Evolutionary conservation across 1,140 invertebrate species (phyloP), one percentile per base, ranked within the genome.

Genomic region (Drosophila malerkotliana): DNA sequence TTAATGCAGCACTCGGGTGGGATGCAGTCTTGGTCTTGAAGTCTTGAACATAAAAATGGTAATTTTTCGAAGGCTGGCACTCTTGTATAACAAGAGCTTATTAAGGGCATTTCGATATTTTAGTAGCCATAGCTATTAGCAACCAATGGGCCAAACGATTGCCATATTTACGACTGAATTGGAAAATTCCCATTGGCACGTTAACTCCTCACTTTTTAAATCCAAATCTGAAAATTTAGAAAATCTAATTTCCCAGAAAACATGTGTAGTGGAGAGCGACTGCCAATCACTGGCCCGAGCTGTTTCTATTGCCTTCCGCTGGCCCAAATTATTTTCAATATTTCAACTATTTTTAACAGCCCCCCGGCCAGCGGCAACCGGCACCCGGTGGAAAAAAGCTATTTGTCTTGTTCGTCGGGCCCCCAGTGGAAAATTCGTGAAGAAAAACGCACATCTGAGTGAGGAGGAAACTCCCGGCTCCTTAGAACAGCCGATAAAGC

Each of bases 311-410:
- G 52, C 39, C 32, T 63, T 74, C 26, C 45, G 51, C 58, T 69
- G 51, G 18, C 67, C 64, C 52, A 68, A 69, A 69, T 69, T 69
- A 62, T 81, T 62, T 52, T 55, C 57, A 59, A 80, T 81, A 72
- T 72, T 77, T 81, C 78, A 81, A 72, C 52, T 77, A 73, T 82
- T 82, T 82, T 82, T 77, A 78, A 82, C 52, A 34, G 24, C 61
- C 66, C 61, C 71, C 53, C 66, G 26, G 1, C 26, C 26, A 28
- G 26, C 26, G 26, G 26, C 26, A 24, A 48, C 30, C 7, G 34
- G 39, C 39, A 15, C 30, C 34, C 26, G 47, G 30, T 26, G 60
- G 39, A 39, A 68, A 68, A 77, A 51, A 73, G 47, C 79, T 63
- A 81, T 81, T 81, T 81, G 68, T 82, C 78, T 78, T 77, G 64